A percentile compares a stretch with the other conserved stretches of the same genome.
Evolutionary conservation across 2,113 vertebrate species (phyloP).

Genomic region (Dryoscopus gambensis): DNA sequence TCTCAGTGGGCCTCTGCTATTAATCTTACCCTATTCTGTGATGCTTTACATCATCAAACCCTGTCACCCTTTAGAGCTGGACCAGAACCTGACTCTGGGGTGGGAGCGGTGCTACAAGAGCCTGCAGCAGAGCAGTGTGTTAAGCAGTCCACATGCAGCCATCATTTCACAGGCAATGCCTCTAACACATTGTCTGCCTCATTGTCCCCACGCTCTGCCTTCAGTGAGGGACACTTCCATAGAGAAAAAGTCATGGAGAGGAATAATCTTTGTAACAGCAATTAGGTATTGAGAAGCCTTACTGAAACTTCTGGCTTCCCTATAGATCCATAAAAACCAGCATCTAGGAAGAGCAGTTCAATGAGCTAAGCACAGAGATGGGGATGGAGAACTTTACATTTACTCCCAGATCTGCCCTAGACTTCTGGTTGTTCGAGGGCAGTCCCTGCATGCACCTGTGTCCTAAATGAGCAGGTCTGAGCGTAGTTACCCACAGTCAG

Average conservation of each 20-base stretch:
- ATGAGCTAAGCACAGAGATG: not conserved
- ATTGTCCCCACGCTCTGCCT: not conserved
- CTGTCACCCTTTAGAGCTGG: not conserved
- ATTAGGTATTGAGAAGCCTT: not conserved
- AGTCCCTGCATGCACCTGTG: not conserved
- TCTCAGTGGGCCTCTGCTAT: not conserved
- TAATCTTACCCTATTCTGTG: not conserved
- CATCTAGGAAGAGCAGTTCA: not conserved
- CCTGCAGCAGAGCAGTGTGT: not conserved
- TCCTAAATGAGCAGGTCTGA: not conserved
- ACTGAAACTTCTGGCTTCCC: not conserved
- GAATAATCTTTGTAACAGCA: not conserved
- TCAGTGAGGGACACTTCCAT: not conserved
- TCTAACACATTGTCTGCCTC: not conserved
- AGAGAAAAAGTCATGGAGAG: not conserved
- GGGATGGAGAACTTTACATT: not conserved
- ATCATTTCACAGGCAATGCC: not conserved
- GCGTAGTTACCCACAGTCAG: not conserved
- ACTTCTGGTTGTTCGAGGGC: fast-evolving
- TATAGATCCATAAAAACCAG: not conserved
- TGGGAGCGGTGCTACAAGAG: not conserved
- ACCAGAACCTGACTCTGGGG: not conserved
- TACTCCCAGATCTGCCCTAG: not conserved
- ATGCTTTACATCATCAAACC: not conserved
- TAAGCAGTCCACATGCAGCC: not conserved